Percentiles rank a stretch among this genome's conserved stretches.
Conservation (phyloP, 1,140 invertebrate species). For the Drepana arcuata region DNA sequence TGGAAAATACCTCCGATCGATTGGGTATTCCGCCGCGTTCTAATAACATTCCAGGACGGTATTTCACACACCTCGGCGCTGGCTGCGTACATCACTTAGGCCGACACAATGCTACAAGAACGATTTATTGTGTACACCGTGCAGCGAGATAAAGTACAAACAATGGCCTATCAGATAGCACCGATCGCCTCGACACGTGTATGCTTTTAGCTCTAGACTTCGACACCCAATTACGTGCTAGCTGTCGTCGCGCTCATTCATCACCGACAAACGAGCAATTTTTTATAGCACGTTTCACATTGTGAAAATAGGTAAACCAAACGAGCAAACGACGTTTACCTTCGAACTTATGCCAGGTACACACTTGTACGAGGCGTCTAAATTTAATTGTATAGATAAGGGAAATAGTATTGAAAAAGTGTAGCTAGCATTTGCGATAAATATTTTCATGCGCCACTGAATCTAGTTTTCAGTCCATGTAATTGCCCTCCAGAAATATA, state of each 20-base stretch:
- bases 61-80: constrained; percentile 54
- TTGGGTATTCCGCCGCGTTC: constrained; percentile 34
- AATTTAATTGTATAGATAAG: no score
- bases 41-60: constrained; percentile 57
- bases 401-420: no score
- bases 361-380: no score
- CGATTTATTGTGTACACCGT: constrained; percentile 60
- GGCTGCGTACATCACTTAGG: constrained; percentile 52
- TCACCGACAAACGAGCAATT: constrained; percentile 53
- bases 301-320: no score
- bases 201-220: constrained; percentile 64
- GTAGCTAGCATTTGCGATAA: no score
- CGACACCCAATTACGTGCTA: constrained; percentile 60
- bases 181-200: constrained; percentile 53
- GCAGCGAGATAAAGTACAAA: constrained; percentile 51
- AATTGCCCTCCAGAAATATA: no score
- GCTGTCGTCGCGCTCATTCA: constrained; percentile 44
- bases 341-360: no score
- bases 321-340: no score
- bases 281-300: no score
- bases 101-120: constrained; percentile 55
- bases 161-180: constrained; percentile 58
- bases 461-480: no score
- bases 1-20: constrained; percentile 34
- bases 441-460: no score